These are phyloP conservation scores for Pomatorhinus ruficollis DNA, from an alignment of 2,113 vertebrate species.

Conservation along the genomic window DNA sequence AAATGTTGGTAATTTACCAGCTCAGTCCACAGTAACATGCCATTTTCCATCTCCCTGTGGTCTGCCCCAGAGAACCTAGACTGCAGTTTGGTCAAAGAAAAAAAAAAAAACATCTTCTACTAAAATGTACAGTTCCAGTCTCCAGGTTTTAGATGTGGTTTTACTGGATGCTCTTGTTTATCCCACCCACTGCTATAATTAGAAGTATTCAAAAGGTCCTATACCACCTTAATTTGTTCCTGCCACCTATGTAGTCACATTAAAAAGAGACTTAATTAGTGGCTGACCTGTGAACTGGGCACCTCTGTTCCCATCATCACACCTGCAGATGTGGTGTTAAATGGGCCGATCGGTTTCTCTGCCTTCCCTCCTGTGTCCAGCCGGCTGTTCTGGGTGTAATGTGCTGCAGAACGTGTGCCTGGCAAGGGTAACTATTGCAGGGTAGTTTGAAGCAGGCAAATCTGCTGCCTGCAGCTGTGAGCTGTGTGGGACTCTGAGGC, in stretches of 20 bases:
- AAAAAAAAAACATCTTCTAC: not conserved
- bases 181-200: not conserved
- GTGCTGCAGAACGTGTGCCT: not conserved
- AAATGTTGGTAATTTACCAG: not conserved
- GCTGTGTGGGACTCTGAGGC: not conserved
- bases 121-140: not conserved
- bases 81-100: not conserved
- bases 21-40: not conserved
- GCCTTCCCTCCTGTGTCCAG: not conserved
- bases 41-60: rapidly evolving
- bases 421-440: not conserved
- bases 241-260: not conserved
- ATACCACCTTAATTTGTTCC: not conserved
- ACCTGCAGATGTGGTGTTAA: not conserved
- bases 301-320: not conserved
- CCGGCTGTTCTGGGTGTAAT: rapidly evolving
- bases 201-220: not conserved
- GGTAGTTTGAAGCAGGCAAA: not conserved
- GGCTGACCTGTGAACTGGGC: not conserved
- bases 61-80: not conserved
- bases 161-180: not conserved
- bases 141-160: not conserved
- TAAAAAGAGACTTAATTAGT: not conserved
- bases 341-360: rapidly evolving
- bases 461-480: not conserved